Evolutionary conservation across 2,113 vertebrate genomes (phyloP).

Genomic region (Pungitius pungitius): DNA sequence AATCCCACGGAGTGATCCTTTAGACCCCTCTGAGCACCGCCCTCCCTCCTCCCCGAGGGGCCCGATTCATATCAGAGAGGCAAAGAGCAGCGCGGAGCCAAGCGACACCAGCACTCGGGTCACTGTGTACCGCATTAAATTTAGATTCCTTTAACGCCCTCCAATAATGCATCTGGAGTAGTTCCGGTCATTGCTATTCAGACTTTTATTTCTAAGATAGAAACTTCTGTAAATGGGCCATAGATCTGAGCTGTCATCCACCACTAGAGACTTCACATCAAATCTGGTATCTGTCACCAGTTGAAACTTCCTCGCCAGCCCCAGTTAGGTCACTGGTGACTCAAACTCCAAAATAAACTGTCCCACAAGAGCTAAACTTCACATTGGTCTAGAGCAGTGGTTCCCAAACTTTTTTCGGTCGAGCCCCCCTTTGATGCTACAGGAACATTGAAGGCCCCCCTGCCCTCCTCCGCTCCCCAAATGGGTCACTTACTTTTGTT

Average conservation of each 20-base stretch:
- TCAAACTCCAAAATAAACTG: conserved; percentile 80
- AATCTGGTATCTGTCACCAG: conserved; percentile 79
- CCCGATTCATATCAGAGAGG: conserved; percentile 62
- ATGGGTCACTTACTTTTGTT: too few relatives aligned
- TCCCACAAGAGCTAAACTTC: conserved; percentile 75
- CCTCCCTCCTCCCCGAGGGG: conserved; percentile 58
- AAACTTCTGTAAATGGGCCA: conserved; percentile 85
- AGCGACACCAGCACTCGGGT: conserved; percentile 68
- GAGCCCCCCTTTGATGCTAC: too few relatives aligned
- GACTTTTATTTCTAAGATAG: conserved; percentile 76
- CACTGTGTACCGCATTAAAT: conserved; percentile 81
- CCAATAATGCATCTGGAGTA: conserved; percentile 83
- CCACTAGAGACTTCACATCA: conserved; percentile 82
- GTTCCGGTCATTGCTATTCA: conserved; percentile 82
- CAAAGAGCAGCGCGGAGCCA: conserved; percentile 60
- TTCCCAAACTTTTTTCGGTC: conserved; percentile 63
- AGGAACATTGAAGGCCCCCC: too few relatives aligned
- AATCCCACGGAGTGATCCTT: conserved; percentile 59
- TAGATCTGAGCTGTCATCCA: conserved; percentile 81
- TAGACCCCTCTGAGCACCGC: conserved; percentile 58
- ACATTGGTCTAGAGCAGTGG: conserved; percentile 65
- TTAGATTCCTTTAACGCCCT: conserved; percentile 82
- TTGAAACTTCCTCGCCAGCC: conserved; percentile 77
- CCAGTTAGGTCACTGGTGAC: conserved; percentile 80
- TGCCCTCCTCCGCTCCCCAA: too few relatives aligned